A percentile compares a stretch with the other conserved stretches of the same genome.
phyloP scores from a whole-genome alignment of 2,113 vertebrate species.

The Rattus norvegicus region GRCr8 NC_086019.1:176071501-176072000 shows the following conservation, averaged over 20 bases:
- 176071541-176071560: no score
- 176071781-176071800: neutral
- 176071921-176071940: neutral
- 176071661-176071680: neutral
- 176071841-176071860: neutral
- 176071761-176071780: neutral
- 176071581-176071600: neutral
- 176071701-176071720: neutral
- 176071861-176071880: neutral
- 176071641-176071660: neutral
- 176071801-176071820: neutral
- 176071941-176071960: constrained; percentile 40
- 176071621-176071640: neutral
- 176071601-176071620: neutral
- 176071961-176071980: neutral
- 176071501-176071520: neutral
- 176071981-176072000: no score
- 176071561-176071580: neutral
- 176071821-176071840: neutral
- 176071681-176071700: neutral
- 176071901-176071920: neutral
- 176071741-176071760: neutral
- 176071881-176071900: neutral
- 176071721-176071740: neutral
- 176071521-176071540: neutral